Evolutionary conservation across 2,113 vertebrate species (phyloP).

Genomic region (Malurus melanocephalus): DNA sequence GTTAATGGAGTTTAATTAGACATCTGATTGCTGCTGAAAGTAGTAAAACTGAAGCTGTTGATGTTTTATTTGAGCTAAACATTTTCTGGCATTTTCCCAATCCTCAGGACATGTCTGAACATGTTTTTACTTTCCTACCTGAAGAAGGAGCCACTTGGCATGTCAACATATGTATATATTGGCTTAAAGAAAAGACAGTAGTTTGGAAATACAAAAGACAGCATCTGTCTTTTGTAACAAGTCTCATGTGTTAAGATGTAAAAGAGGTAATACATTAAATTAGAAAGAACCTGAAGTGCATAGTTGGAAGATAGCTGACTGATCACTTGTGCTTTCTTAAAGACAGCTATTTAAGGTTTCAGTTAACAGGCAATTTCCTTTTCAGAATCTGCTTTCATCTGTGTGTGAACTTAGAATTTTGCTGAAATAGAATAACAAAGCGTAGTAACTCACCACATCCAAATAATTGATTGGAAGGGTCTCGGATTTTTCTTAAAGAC

Average conservation of each 20-base stretch:
- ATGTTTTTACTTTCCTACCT: slow-evolving; percentile 40
- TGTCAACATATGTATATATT: slow-evolving; percentile 54
- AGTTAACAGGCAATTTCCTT: slow-evolving; percentile 39
- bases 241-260: slow-evolving; percentile 9
- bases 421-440: not conserved
- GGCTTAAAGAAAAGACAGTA: slow-evolving; percentile 58
- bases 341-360: slow-evolving; percentile 17
- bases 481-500: not conserved
- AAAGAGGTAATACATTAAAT: slow-evolving; percentile 27
- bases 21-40: slow-evolving; percentile 52
- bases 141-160: slow-evolving; percentile 66
- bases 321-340: slow-evolving; percentile 40
- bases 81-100: slow-evolving; percentile 51
- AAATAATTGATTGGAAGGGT: slow-evolving; percentile 4
- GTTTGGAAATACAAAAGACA: slow-evolving; percentile 55
- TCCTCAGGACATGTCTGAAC: slow-evolving; percentile 58
- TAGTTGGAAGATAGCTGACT: slow-evolving; percentile 27
- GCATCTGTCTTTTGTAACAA: slow-evolving; percentile 26
- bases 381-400: slow-evolving; percentile 17
- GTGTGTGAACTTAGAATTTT: not conserved
- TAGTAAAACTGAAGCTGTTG: slow-evolving; percentile 50
- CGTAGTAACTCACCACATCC: not conserved
- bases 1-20: slow-evolving; percentile 57
- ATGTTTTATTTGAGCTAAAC: slow-evolving; percentile 58
- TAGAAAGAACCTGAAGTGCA: slow-evolving; percentile 34